These are phyloP conservation scores for Pelobates cultripes DNA, from an alignment of 2,797 vertebrate genomes.

Conservation along the genomic window DNA sequence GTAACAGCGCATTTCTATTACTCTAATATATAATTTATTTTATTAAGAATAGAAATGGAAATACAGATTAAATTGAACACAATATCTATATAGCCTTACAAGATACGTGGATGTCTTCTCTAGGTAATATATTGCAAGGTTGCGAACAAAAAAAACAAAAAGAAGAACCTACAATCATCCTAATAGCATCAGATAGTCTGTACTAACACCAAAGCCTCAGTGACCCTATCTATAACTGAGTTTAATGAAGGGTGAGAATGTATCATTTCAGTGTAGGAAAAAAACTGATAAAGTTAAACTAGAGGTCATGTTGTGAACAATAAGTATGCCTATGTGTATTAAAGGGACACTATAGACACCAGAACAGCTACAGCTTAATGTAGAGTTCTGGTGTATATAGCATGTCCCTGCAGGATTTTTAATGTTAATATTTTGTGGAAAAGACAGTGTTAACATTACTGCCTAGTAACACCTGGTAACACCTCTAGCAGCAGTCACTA, in stretches of 20 bases:
- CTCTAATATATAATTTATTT: constrained; percentile 39
- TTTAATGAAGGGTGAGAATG: background rate
- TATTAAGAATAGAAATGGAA: constrained; percentile 28
- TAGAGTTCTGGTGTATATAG: too few species aligned
- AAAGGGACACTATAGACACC: too few species aligned
- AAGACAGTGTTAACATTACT: too few species aligned
- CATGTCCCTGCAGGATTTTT: too few species aligned
- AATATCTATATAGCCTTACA: constrained; percentile 23
- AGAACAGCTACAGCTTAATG: too few species aligned
- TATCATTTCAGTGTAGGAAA: background rate
- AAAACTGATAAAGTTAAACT: background rate
- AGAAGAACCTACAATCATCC: background rate
- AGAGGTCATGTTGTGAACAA: too few species aligned
- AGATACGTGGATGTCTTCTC: constrained; percentile 29
- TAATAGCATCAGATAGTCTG: background rate
- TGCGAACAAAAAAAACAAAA: constrained; percentile 20
- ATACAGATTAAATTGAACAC: constrained; percentile 29
- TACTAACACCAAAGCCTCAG: background rate
- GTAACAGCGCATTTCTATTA: background rate
- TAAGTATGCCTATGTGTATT: too few species aligned
- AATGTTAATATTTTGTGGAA: too few species aligned
- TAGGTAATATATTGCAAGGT: constrained; percentile 41
- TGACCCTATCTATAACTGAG: background rate
- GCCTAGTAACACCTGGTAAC: too few species aligned
- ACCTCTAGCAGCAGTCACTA: too few species aligned